Conservation (phyloP, 2,113 vertebrate genomes). For the Amazona guildingii region DNA sequence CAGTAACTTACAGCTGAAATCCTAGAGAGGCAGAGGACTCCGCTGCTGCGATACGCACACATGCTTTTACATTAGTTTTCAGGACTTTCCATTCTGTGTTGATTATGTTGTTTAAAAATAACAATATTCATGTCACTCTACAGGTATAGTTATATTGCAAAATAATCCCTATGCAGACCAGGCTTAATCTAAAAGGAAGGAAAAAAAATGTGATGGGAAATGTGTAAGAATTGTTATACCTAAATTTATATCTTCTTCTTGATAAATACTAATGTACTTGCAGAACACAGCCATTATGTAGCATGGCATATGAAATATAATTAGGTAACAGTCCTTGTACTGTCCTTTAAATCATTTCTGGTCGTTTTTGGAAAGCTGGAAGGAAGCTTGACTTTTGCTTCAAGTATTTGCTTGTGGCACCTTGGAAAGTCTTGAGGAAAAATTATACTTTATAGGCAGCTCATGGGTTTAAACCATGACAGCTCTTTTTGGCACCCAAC, state of each 20-base stretch:
- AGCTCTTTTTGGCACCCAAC: no score
- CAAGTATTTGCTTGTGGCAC: conserved; percentile 15
- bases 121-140: background rate
- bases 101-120: background rate
- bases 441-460: background rate
- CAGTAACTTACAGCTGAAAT: background rate
- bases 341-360: background rate
- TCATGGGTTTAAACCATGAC: background rate
- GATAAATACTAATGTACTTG: background rate
- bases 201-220: background rate
- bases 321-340: background rate
- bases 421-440: conserved; percentile 2
- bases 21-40: background rate
- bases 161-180: background rate
- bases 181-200: background rate
- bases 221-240: background rate
- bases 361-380: background rate
- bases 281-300: background rate
- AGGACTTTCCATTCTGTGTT: background rate
- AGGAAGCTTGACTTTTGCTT: background rate
- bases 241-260: background rate
- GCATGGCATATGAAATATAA: background rate
- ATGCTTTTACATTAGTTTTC: background rate
- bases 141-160: background rate
- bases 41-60: rapidly evolving